These are phyloP conservation scores for Sylvia atricapilla DNA, from an alignment of 2,113 vertebrate genomes.

Conservation along the genomic window DNA sequence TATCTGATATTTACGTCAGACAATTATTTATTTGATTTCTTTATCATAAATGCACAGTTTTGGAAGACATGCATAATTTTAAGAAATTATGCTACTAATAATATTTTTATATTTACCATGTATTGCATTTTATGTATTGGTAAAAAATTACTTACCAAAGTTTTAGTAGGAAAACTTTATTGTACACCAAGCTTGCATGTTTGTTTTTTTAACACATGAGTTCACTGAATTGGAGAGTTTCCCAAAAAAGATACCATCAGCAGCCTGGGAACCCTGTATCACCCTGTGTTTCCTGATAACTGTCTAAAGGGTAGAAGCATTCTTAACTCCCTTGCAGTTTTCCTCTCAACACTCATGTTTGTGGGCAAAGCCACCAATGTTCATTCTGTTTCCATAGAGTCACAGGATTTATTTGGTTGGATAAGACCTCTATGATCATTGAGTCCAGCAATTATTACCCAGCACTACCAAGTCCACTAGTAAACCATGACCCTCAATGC, in stretches of 20 bases:
- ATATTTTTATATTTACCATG: not conserved
- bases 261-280: not conserved
- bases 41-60: not conserved
- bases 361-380: not conserved
- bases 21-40: not conserved
- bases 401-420: not conserved
- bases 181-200: not conserved
- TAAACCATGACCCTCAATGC: not conserved
- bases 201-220: not conserved
- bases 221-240: not conserved
- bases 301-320: not conserved
- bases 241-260: not conserved
- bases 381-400: not conserved
- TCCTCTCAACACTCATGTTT: not conserved
- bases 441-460: not conserved
- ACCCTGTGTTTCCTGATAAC: not conserved
- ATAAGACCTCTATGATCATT: not conserved
- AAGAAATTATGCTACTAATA: not conserved
- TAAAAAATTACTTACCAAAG: not conserved
- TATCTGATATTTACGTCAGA: not conserved
- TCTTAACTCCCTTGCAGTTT: not conserved
- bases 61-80: not conserved
- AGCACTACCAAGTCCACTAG: not conserved
- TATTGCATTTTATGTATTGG: not conserved
- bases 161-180: not conserved